These are phyloP conservation scores for Stigmatopora nigra DNA, from an alignment of 2,113 vertebrate genomes.

Conservation along the genomic window DNA sequence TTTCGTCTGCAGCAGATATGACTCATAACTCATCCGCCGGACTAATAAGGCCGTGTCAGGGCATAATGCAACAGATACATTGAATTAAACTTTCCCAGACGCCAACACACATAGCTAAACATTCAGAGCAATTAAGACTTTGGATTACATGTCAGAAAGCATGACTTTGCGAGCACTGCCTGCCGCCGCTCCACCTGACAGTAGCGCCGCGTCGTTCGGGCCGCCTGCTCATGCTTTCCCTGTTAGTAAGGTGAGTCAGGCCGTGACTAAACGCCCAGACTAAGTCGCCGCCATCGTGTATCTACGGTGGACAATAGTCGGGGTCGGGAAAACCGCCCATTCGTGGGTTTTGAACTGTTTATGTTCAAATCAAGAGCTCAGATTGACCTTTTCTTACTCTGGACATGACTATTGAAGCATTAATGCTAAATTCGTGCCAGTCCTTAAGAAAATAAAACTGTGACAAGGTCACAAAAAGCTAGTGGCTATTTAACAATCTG, in stretches of 20 bases:
- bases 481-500: conserved; percentile 25
- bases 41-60: conserved; percentile 47
- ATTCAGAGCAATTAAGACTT: conserved; percentile 32
- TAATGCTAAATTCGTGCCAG: conserved; percentile 50
- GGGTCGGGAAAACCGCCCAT: neutral
- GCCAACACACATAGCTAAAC: conserved; percentile 27
- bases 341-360: conserved; percentile 28
- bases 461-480: conserved; percentile 24
- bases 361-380: conserved; percentile 13
- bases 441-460: conserved; percentile 44
- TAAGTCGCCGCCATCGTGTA: conserved; percentile 51
- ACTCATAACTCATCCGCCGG: conserved; percentile 40
- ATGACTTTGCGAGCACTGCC: conserved; percentile 44
- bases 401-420: conserved; percentile 53
- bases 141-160: conserved; percentile 47
- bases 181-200: conserved; percentile 33
- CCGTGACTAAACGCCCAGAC: conserved; percentile 59
- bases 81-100: conserved; percentile 50
- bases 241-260: conserved; percentile 64
- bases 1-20: conserved; percentile 39
- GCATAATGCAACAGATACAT: conserved; percentile 38
- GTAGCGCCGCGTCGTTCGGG: conserved; percentile 43
- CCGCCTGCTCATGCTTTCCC: conserved; percentile 46
- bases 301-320: conserved; percentile 31
- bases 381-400: conserved; percentile 37